phyloP scores from a whole-genome alignment of 2,113 vertebrate genomes.

The Myotis davidii region DNA sequence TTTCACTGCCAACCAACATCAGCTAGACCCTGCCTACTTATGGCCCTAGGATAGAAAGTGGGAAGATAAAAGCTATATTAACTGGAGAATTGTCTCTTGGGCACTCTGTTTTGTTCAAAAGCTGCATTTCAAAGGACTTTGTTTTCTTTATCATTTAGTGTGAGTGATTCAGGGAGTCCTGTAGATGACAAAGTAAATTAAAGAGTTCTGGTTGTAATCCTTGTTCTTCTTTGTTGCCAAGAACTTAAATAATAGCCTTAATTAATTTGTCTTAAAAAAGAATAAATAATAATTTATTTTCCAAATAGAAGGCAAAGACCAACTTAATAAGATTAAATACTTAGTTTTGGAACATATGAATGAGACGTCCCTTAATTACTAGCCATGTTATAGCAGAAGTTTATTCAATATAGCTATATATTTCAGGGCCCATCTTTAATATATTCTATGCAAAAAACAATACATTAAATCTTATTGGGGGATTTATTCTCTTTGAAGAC shows the following conservation, averaged over 20 bases:
- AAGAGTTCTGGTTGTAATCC: neutral
- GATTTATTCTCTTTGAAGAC: slow-evolving; percentile 13
- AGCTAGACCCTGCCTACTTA: neutral
- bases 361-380: neutral
- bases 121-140: neutral
- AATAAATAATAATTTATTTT: slow-evolving; percentile 27
- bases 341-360: neutral
- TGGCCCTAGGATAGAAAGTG: neutral
- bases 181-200: neutral
- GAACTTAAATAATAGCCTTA: slow-evolving; percentile 27
- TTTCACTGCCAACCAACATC: neutral
- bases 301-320: neutral
- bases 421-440: neutral
- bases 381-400: neutral
- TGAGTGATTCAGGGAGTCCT: neutral
- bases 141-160: slow-evolving; percentile 3
- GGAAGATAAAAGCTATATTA: neutral
- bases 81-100: neutral
- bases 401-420: neutral
- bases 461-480: neutral
- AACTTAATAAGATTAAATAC: neutral
- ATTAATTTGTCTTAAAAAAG: neutral
- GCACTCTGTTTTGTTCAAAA: neutral
- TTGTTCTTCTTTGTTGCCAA: neutral
- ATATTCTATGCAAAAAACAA: neutral